Percentiles rank a stretch among this genome's conserved stretches.
Evolutionary conservation across 1,140 invertebrate species (phyloP).

Genomic region (Lepidurus apus): DNA sequence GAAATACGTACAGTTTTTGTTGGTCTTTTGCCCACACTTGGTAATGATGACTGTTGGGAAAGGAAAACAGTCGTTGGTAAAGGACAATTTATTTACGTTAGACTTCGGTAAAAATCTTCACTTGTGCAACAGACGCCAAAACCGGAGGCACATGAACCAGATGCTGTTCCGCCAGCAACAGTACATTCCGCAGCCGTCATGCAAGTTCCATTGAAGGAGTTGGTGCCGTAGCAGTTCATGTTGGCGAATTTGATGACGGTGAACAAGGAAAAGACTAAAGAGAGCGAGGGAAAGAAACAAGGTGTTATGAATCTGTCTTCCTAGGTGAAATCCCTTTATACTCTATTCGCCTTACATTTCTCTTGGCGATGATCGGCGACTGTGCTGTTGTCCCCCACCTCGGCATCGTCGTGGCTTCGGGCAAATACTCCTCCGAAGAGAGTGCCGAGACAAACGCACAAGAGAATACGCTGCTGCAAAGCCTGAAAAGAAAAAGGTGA

Average conservation of each 20-base stretch:
- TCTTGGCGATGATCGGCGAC: background rate
- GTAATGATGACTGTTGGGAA: conserved; percentile 22
- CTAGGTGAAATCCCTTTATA: background rate
- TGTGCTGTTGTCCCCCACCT: background rate
- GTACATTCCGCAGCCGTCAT: conserved; percentile 55
- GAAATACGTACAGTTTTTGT: conserved; percentile 76
- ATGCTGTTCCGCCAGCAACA: conserved; percentile 52
- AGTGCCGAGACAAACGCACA: background rate
- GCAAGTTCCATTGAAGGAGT: conserved; percentile 36
- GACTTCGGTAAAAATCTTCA: conserved; percentile 35
- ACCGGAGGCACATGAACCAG: conserved; percentile 64
- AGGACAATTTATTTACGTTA: background rate
- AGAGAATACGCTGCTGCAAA: background rate
- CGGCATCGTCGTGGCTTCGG: background rate
- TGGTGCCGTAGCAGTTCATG: conserved; percentile 25
- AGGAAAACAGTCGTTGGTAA: background rate
- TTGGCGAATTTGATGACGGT: conserved; percentile 30
- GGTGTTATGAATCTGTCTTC: background rate
- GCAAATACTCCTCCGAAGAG: background rate
- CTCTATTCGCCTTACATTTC: background rate
- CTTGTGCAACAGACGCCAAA: conserved; percentile 67
- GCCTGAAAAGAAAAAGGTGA: background rate
- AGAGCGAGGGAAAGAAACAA: background rate
- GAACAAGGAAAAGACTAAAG: conserved; percentile 30
- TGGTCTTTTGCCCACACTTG: conserved; percentile 60